These are phyloP conservation scores for Phasia obesa DNA, from an alignment of 2,888 invertebrate genomes.

Conservation along the genomic window DNA sequence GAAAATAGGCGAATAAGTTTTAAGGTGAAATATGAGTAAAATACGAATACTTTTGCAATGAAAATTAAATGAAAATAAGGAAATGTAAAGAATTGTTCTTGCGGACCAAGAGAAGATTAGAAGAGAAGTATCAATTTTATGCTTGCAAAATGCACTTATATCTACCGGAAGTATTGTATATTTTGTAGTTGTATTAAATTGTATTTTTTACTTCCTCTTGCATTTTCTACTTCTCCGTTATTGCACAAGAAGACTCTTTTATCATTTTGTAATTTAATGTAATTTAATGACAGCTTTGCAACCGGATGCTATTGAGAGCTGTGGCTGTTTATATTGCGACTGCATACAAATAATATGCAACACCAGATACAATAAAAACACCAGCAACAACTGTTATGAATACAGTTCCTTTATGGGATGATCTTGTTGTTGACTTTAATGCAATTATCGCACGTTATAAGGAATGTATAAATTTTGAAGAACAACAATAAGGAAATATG, in stretches of 20 bases:
- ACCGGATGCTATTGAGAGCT: constrained; percentile 60
- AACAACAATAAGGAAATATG: no score
- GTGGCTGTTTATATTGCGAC: constrained; percentile 41
- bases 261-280: constrained; percentile 33
- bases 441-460: constrained; percentile 28
- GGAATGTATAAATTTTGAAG: constrained; percentile 20
- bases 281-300: constrained; percentile 44
- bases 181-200: constrained; percentile 48
- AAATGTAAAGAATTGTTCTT: not conserved
- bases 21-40: not conserved
- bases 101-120: not conserved
- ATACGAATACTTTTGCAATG: not conserved
- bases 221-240: constrained; percentile 7
- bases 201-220: constrained; percentile 30
- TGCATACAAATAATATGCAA: constrained; percentile 11
- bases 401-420: constrained; percentile 28
- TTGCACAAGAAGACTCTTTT: not conserved
- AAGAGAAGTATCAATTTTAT: constrained; percentile 47
- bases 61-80: not conserved
- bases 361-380: not conserved
- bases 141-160: constrained; percentile 47
- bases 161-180: constrained; percentile 56
- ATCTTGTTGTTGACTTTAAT: constrained; percentile 54
- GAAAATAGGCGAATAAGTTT: no score
- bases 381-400: constrained; percentile 5